Percentiles rank a stretch among this genome's conserved stretches.
Evolutionary conservation across 2,113 vertebrate species (phyloP).

Genomic region (Hepsetus odoe): DNA sequence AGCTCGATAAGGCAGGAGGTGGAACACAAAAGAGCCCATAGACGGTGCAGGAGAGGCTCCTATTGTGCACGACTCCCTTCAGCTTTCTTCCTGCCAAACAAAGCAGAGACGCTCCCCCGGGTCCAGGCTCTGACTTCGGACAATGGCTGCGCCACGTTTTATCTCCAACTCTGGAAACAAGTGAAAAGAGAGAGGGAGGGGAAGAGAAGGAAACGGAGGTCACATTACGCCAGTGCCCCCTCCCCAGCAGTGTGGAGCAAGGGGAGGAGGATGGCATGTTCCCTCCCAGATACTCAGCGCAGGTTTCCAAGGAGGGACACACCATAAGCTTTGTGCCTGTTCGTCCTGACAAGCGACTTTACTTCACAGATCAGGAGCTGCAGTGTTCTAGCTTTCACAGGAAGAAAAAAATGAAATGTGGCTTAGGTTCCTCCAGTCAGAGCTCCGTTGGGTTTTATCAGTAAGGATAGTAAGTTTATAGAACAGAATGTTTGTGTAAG

Average conservation of each 20-base stretch:
- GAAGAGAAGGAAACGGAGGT: slow-evolving; percentile 36
- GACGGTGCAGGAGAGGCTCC: slow-evolving; percentile 16
- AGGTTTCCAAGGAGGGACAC: slow-evolving; percentile 39
- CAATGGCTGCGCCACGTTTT: slow-evolving; percentile 18
- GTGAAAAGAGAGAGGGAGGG: not conserved
- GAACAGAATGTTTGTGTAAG: too few species aligned
- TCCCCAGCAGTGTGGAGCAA: slow-evolving; percentile 22
- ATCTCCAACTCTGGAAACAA: slow-evolving; percentile 47
- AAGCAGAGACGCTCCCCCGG: not conserved
- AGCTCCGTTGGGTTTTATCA: too few species aligned
- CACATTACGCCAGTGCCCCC: slow-evolving; percentile 34
- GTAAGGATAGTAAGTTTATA: too few species aligned
- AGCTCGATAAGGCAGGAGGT: slow-evolving; percentile 33
- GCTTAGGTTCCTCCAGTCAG: too few species aligned
- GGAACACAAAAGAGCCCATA: slow-evolving; percentile 16
- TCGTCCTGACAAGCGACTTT: not conserved
- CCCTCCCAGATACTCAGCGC: slow-evolving; percentile 14
- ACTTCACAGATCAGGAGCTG: not conserved
- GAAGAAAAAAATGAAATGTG: not conserved
- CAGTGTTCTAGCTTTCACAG: not conserved
- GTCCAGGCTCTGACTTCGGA: not conserved
- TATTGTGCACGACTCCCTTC: not conserved
- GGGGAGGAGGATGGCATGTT: slow-evolving; percentile 39
- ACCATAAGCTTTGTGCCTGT: slow-evolving; percentile 17
- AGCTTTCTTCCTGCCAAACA: not conserved